Conservation (phyloP, 1,140 invertebrate species). For the Ceratina australensis region DNA sequence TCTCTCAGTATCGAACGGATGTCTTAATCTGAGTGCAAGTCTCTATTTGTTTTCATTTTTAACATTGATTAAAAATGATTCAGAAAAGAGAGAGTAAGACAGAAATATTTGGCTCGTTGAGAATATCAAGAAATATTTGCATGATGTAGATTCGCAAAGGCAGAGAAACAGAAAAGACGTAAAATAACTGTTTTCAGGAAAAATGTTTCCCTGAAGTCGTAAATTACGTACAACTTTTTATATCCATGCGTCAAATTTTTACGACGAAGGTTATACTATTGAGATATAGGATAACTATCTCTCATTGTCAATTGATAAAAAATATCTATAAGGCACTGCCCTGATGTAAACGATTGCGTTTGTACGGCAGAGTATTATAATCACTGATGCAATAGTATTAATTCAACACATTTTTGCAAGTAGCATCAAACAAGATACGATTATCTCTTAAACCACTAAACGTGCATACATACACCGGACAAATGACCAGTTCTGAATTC, state of each 20-base stretch:
- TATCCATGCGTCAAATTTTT: not conserved
- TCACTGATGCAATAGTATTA: not conserved
- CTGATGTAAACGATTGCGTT: conserved; percentile 12
- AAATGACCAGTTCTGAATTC: no score
- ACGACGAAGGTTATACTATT: not conserved
- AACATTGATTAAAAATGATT: no score
- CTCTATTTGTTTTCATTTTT: no score
- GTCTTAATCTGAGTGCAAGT: no score
- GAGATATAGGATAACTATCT: not conserved
- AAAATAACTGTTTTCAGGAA: conserved; percentile 10
- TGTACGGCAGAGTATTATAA: not conserved
- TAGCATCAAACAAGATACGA: no score
- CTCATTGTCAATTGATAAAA: not conserved
- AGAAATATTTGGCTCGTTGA: no score
- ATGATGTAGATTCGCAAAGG: not conserved
- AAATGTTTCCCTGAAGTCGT: not conserved
- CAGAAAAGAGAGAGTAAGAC: no score
- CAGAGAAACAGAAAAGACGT: not conserved
- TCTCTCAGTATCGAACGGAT: no score
- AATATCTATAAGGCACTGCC: not conserved
- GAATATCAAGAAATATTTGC: no score
- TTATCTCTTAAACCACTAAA: no score
- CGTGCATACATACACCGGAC: no score
- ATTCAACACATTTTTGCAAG: no score
- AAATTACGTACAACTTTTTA: not conserved